Percentiles rank a stretch among this genome's conserved stretches.
phyloP scores from a whole-genome alignment of 2,113 vertebrate species.

The Chaenocephalus aceratus region DNA sequence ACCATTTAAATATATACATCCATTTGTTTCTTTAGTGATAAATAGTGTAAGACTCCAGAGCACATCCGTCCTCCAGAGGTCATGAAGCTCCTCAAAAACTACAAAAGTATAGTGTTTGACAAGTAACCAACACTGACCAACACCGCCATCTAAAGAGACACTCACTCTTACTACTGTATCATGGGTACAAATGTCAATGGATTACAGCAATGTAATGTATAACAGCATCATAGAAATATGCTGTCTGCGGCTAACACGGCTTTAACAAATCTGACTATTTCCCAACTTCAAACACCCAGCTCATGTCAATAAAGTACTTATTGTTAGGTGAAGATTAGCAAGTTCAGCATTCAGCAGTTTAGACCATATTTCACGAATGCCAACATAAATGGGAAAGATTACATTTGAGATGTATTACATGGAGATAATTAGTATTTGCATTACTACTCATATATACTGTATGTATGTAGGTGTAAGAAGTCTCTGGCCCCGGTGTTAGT shows the following conservation, averaged over 20 bases:
- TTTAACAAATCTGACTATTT: slow-evolving; percentile 5
- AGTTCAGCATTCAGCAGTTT: neutral
- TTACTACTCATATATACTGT: no score
- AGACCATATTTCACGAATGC: neutral
- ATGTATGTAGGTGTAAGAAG: slow-evolving; percentile 15
- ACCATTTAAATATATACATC: neutral
- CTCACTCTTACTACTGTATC: neutral
- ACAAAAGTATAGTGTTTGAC: no score
- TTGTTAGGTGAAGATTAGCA: neutral
- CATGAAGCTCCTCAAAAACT: no score
- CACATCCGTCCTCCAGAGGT: no score
- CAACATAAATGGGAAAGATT: neutral
- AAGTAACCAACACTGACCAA: neutral
- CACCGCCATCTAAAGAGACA: neutral
- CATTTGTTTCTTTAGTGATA: neutral
- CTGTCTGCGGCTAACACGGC: slow-evolving; percentile 10
- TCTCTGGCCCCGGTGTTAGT: neutral
- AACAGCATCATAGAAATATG: slow-evolving; percentile 33
- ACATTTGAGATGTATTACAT: neutral
- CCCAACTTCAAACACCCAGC: slow-evolving; percentile 21
- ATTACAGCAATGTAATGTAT: slow-evolving; percentile 44
- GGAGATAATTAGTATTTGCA: neutral
- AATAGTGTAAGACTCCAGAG: neutral
- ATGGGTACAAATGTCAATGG: slow-evolving; percentile 30
- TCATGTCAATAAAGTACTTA: neutral